Percentiles rank a stretch among this genome's conserved stretches.
Conservation (phyloP, 2,797 vertebrate genomes). For the Malurus splendens region DNA sequence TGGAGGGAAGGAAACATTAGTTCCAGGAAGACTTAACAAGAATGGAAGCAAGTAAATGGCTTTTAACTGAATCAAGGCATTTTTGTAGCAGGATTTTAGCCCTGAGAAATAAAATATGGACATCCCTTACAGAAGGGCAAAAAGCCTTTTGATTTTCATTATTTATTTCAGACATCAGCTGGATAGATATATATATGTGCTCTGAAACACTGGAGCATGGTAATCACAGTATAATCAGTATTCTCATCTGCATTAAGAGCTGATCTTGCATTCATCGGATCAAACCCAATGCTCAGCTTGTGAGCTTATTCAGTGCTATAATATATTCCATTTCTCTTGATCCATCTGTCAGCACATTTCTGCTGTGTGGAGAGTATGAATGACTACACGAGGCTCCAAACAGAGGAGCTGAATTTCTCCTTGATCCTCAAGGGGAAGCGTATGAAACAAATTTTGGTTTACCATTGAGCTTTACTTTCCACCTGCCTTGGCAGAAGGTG, state of each 20-base stretch:
- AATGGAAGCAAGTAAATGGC: background rate
- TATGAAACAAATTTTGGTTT: background rate
- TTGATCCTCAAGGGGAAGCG: background rate
- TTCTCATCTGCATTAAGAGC: constrained; percentile 30
- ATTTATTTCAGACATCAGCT: background rate
- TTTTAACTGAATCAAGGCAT: background rate
- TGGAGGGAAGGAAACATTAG: background rate
- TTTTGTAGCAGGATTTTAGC: background rate
- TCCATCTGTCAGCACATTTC: constrained; percentile 9
- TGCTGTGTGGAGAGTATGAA: background rate
- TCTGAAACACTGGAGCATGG: background rate
- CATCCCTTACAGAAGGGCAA: background rate
- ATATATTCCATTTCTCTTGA: constrained; percentile 24
- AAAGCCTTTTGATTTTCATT: background rate
- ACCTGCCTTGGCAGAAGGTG: background rate
- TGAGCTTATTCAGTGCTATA: background rate
- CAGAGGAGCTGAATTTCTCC: background rate
- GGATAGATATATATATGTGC: background rate
- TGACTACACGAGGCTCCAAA: background rate
- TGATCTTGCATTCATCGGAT: constrained; percentile 19
- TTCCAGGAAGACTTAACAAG: background rate
- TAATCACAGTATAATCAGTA: constrained; percentile 21
- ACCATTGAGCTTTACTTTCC: background rate
- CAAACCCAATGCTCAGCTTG: background rate
- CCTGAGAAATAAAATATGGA: background rate